Evolutionary conservation across 2,113 vertebrate genomes (phyloP).

Genomic region (Syngnathus scovelli): DNA sequence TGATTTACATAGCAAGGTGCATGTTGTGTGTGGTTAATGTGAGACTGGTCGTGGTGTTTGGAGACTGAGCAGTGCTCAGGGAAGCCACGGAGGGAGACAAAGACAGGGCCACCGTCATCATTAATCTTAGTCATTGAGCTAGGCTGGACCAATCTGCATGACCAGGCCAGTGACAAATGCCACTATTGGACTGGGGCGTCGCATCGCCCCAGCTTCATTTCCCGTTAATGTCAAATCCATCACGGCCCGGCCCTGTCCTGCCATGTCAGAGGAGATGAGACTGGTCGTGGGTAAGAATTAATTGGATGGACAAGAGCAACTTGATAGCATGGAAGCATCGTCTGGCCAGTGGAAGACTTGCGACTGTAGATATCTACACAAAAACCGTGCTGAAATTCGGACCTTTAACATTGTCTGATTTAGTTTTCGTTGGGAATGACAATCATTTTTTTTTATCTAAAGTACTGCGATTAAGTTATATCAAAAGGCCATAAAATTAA

Average conservation of each 20-base stretch:
- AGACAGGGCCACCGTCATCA: slow-evolving; percentile 61
- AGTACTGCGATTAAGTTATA: not conserved
- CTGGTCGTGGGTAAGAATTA: slow-evolving; percentile 51
- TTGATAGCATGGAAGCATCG: slow-evolving; percentile 27
- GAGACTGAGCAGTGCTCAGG: slow-evolving; percentile 34
- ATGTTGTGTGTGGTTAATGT: slow-evolving; percentile 24
- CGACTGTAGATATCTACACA: not conserved
- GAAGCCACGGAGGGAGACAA: slow-evolving; percentile 52
- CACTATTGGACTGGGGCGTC: slow-evolving; percentile 61
- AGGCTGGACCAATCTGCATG: slow-evolving; percentile 62
- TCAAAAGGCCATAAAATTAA: not conserved
- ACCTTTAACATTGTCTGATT: not conserved
- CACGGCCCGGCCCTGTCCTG: slow-evolving; percentile 50
- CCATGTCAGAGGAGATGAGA: slow-evolving; percentile 57
- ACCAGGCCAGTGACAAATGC: slow-evolving; percentile 71
- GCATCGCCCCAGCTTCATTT: slow-evolving; percentile 66
- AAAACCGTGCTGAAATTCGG: not conserved
- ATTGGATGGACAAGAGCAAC: slow-evolving; percentile 58
- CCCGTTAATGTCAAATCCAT: slow-evolving; percentile 72
- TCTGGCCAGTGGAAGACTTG: slow-evolving; percentile 8
- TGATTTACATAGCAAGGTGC: slow-evolving; percentile 17
- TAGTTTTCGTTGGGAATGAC: slow-evolving; percentile 1
- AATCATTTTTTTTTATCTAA: not conserved
- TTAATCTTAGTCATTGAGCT: slow-evolving; percentile 67
- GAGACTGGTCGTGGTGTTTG: slow-evolving; percentile 39